phyloP scores from a whole-genome alignment of 2,797 vertebrate genomes.

The Phaenicophaeus curvirostris region DNA sequence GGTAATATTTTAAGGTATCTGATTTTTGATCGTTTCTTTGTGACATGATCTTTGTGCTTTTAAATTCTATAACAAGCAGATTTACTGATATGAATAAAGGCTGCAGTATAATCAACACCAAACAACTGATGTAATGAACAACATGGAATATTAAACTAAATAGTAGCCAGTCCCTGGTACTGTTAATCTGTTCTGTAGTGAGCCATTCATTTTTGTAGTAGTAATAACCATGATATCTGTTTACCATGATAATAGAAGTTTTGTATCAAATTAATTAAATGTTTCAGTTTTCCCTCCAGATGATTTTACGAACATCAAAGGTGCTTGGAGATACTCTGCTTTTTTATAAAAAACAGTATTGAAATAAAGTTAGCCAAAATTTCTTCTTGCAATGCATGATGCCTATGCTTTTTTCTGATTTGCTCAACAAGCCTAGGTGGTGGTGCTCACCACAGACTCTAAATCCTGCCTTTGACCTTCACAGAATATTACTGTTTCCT shows the following conservation, averaged over 20 bases:
- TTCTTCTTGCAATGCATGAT: background rate
- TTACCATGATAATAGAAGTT: background rate
- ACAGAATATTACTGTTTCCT: background rate
- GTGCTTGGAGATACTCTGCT: background rate
- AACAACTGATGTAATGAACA: background rate
- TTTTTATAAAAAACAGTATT: background rate
- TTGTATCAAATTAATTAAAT: slow-evolving; percentile 19
- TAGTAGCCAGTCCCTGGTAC: background rate
- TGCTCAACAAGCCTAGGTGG: background rate
- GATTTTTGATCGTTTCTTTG: background rate
- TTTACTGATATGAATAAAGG: background rate
- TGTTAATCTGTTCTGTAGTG: slow-evolving; percentile 6
- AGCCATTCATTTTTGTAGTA: slow-evolving; percentile 21
- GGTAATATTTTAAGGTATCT: background rate
- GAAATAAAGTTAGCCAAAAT: background rate
- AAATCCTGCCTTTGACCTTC: background rate
- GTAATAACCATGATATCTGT: slow-evolving; percentile 27
- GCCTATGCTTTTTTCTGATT: background rate
- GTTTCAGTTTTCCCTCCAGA: background rate
- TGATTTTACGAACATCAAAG: background rate
- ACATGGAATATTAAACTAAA: background rate
- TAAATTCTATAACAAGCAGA: background rate
- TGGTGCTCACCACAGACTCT: background rate
- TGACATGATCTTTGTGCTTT: background rate
- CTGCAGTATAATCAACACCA: background rate